Percentiles rank a stretch among this genome's conserved stretches.
phyloP scores from a whole-genome alignment of 1,140 invertebrate genomes.

The Tribolium castaneum region DNA sequence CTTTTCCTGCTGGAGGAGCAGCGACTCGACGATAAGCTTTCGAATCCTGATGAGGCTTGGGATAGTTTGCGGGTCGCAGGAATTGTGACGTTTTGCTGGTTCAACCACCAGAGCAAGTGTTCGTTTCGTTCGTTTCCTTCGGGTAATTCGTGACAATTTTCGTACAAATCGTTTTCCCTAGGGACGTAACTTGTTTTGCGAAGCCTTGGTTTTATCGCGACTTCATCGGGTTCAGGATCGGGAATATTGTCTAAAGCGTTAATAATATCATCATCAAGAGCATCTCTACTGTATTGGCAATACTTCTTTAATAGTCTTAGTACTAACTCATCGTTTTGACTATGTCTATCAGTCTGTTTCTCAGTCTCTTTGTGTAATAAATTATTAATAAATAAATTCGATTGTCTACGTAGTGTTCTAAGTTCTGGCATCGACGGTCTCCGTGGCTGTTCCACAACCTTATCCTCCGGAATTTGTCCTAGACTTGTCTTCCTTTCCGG shows the following conservation, averaged over 20 bases:
- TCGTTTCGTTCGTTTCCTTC: slow-evolving; percentile 61
- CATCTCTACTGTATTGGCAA: slow-evolving; percentile 61
- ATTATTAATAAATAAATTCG: slow-evolving; percentile 61
- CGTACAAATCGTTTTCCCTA: slow-evolving; percentile 60
- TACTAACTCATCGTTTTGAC: slow-evolving; percentile 60
- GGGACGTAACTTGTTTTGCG: slow-evolving; percentile 60
- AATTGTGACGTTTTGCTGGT: slow-evolving; percentile 58
- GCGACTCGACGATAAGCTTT: slow-evolving; percentile 48
- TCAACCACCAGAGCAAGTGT: slow-evolving; percentile 62
- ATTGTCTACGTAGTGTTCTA: slow-evolving; percentile 54
- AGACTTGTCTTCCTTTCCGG: slow-evolving; percentile 55
- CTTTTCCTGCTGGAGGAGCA: slow-evolving; percentile 64
- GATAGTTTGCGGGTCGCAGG: slow-evolving; percentile 44
- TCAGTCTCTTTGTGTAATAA: slow-evolving; percentile 58
- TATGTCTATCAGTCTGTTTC: slow-evolving; percentile 57
- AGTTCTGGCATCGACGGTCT: slow-evolving; percentile 58
- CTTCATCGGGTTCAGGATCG: slow-evolving; percentile 40
- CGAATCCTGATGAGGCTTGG: slow-evolving; percentile 11
- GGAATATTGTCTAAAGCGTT: slow-evolving; percentile 59
- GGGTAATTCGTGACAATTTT: slow-evolving; percentile 55
- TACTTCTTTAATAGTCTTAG: slow-evolving; percentile 61
- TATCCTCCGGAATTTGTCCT: slow-evolving; percentile 57
- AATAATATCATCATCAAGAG: slow-evolving; percentile 60
- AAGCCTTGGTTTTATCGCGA: slow-evolving; percentile 45
- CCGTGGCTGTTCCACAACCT: slow-evolving; percentile 54